phyloP scores from a whole-genome alignment of 2,797 vertebrate species.

The Echiichthys vipera region DNA sequence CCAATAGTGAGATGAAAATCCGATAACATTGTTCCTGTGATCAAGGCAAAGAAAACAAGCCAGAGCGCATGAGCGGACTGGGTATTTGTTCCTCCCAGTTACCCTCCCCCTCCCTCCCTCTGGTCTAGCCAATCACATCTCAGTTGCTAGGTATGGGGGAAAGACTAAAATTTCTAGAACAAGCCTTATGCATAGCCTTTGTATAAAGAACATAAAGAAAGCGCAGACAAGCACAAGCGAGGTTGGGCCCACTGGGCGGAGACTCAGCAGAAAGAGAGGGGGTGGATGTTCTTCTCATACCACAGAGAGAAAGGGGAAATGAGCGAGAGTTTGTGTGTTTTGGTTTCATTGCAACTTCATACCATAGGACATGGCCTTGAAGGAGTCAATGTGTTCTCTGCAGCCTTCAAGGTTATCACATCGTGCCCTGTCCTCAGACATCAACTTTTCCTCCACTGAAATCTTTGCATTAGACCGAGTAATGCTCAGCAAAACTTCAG shows the following conservation, averaged over 20 bases:
- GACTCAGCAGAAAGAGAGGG: conserved; percentile 48
- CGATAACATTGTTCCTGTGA: conserved; percentile 75
- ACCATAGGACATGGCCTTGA: conserved; percentile 40
- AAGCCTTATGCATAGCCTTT: conserved; percentile 69
- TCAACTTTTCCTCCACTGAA: conserved; percentile 1
- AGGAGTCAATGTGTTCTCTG: conserved; percentile 41
- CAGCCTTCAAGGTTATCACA: conserved; percentile 19
- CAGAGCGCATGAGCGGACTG: conserved; percentile 68
- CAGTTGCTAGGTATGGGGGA: conserved; percentile 84
- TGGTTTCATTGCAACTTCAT: conserved; percentile 34
- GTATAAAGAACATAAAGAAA: conserved; percentile 78
- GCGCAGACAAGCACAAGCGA: conserved; percentile 62
- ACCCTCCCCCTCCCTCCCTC: conserved; percentile 72
- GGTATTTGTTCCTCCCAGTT: conserved; percentile 54
- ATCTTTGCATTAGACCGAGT: neutral
- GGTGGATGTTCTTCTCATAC: conserved; percentile 52
- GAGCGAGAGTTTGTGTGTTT: conserved; percentile 15
- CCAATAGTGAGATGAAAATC: conserved; percentile 64
- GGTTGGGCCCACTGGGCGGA: conserved; percentile 58
- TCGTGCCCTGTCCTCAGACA: neutral
- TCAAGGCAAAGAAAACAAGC: conserved; percentile 77
- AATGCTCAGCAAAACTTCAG: neutral
- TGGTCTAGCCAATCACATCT: conserved; percentile 77
- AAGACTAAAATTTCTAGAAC: conserved; percentile 68
- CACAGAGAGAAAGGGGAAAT: conserved; percentile 49